phyloP scores from a whole-genome alignment of 1,140 invertebrate genomes.

The Drosophila lacertosa region DNA sequence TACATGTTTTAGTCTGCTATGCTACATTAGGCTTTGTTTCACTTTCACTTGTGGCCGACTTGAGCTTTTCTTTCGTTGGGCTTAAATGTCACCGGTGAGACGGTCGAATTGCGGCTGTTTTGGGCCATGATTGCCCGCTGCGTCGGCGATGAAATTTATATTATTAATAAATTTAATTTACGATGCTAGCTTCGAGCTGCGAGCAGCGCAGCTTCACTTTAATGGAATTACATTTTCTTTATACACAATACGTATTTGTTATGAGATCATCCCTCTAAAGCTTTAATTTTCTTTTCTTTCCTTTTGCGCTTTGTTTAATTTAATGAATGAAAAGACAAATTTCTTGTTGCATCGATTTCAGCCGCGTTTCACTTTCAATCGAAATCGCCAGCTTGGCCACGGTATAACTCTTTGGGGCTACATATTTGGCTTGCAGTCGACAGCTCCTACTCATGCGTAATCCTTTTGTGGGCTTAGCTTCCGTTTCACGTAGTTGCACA shows the following conservation, averaged over 20 bases:
- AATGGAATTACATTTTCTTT: slow-evolving; percentile 51
- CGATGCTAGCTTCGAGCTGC: slow-evolving; percentile 7
- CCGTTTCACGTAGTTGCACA: slow-evolving; percentile 45
- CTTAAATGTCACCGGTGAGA: slow-evolving; percentile 15
- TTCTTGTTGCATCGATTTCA: slow-evolving; percentile 46
- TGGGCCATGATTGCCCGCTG: slow-evolving; percentile 23
- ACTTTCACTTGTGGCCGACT: slow-evolving; percentile 15
- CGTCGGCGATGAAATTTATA: slow-evolving; percentile 33
- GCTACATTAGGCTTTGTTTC: slow-evolving; percentile 34
- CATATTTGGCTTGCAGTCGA: slow-evolving; percentile 22
- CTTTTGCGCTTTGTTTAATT: slow-evolving; percentile 43
- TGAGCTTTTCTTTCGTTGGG: slow-evolving; percentile 5
- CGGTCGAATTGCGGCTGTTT: slow-evolving; percentile 4
- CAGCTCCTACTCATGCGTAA: slow-evolving; percentile 42
- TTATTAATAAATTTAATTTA: slow-evolving; percentile 32
- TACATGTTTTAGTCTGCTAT: slow-evolving; percentile 16
- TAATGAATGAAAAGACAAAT: slow-evolving; percentile 53
- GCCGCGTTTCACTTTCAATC: slow-evolving; percentile 62
- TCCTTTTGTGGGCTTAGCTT: slow-evolving; percentile 40
- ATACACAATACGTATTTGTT: slow-evolving; percentile 43
- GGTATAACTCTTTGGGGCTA: slow-evolving; percentile 12
- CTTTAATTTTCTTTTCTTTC: slow-evolving; percentile 8
- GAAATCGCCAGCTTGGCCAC: slow-evolving; percentile 30
- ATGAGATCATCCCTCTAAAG: slow-evolving; percentile 46
- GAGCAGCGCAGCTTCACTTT: slow-evolving; percentile 30